Evolutionary conservation across 2,113 vertebrate species (phyloP).

Genomic region (Phalacrocorax brasilianus): DNA sequence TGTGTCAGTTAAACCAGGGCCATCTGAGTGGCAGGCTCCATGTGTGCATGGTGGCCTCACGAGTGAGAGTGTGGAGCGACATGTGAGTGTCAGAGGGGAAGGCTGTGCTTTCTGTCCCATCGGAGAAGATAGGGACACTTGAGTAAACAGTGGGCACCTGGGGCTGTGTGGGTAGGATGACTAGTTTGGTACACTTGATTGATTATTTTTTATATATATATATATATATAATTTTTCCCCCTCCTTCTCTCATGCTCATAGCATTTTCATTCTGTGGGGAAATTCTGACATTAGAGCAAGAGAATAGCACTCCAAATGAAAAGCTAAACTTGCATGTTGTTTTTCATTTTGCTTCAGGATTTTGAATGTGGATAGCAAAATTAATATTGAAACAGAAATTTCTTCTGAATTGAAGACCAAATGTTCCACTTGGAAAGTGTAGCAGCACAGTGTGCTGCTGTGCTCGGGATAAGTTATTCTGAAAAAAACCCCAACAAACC

Average conservation of each 20-base stretch:
- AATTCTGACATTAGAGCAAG: background rate
- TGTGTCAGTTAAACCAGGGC: background rate
- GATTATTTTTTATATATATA: no score
- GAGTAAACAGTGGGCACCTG: background rate
- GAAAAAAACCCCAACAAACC: background rate
- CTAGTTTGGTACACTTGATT: background rate
- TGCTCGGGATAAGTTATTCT: background rate
- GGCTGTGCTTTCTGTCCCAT: background rate
- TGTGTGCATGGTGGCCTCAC: background rate
- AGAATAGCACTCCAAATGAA: background rate
- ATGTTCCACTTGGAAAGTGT: background rate
- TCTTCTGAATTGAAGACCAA: background rate
- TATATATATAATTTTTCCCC: background rate
- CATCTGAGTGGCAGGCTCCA: background rate
- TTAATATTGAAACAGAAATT: background rate
- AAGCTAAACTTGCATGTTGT: background rate
- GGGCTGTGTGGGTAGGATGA: background rate
- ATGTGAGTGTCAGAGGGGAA: rapidly evolving
- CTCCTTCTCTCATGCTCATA: rapidly evolving
- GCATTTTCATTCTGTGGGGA: background rate
- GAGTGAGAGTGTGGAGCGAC: background rate
- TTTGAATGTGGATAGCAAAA: background rate
- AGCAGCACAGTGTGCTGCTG: background rate
- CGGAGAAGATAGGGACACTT: background rate
- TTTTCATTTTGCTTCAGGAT: background rate